Evolutionary conservation across 2,113 vertebrate species (phyloP), one percentile per base, ranked within the genome.

Genomic region (Carassius carassius): DNA sequence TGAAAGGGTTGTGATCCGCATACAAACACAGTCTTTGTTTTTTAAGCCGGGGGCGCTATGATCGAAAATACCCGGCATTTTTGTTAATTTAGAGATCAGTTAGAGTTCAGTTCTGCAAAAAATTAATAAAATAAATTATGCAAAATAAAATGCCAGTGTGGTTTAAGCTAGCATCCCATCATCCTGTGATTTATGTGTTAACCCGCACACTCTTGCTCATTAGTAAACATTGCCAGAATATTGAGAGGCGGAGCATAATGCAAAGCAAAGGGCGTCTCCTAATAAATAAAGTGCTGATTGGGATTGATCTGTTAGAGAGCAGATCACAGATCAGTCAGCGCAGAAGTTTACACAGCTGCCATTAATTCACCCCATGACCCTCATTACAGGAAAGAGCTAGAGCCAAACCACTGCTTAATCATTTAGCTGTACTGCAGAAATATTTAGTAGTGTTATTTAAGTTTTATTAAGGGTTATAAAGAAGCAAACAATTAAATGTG

Each of bases 161-260:
- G 63, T 85, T 89, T 87, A 90, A 17, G 3, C 0, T 3, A 29
- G 85, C 73, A 72, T 17, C n/a, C 60, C 17, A 76, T 88, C 73
- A 72, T 17, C 14, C 60, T 21, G 78, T 79, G 82, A 89, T 89
- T 91, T 86, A 87, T 80, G 4, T 19, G 3, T 63, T 49, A n/a
- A 87, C 87, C 88, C 87, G 88, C 89, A 78, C 79, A 41, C 80
- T 76, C 82, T 82, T 89, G 90, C 89, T 90, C 88, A 90, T 93
- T 93, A 91, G 89, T 89, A 92, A 93, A 89, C 91, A 89, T 19
- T 25, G 81, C 85, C 85, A 79, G 81, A 75, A 10, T 78, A 78
- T 78, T 2, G 70, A 51, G 81, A 23, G 76, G 32, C 7, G 32
- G 3, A 1, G 1, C 56, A 78, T 65, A 23, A 80, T 65, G 16